Evolutionary conservation across 1,140 invertebrate species (phyloP).

Genomic region (Bombus affinis): DNA sequence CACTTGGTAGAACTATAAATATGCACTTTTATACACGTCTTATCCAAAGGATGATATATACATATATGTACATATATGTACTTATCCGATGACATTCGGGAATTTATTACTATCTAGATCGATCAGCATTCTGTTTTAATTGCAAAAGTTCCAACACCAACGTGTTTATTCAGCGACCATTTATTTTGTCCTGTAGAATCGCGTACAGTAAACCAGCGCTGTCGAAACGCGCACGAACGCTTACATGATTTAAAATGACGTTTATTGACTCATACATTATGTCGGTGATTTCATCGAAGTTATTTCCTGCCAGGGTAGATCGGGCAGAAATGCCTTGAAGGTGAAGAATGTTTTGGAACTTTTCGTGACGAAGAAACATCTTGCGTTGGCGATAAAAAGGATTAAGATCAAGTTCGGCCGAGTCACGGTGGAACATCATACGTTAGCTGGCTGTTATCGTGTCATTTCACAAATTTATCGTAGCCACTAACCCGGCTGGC

Average conservation of each 20-base stretch:
- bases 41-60: background rate
- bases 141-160: background rate
- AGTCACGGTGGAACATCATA: background rate
- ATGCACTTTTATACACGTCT: background rate
- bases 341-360: background rate
- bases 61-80: background rate
- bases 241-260: background rate
- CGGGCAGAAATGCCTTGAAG: background rate
- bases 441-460: background rate
- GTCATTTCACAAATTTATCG: background rate
- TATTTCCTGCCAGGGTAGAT: background rate
- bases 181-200: background rate
- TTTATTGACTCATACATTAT: background rate
- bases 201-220: too few species aligned
- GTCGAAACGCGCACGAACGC: background rate
- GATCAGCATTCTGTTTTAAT: background rate
- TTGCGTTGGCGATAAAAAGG: background rate
- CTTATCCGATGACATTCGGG: background rate
- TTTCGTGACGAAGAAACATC: background rate
- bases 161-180: slow-evolving; percentile 1
- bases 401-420: background rate
- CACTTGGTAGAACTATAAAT: background rate
- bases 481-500: too few species aligned
- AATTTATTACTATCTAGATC: slow-evolving; percentile 4
- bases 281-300: background rate